phyloP scores from a whole-genome alignment of 2,797 vertebrate genomes.

The Serranus cabrilla region DNA sequence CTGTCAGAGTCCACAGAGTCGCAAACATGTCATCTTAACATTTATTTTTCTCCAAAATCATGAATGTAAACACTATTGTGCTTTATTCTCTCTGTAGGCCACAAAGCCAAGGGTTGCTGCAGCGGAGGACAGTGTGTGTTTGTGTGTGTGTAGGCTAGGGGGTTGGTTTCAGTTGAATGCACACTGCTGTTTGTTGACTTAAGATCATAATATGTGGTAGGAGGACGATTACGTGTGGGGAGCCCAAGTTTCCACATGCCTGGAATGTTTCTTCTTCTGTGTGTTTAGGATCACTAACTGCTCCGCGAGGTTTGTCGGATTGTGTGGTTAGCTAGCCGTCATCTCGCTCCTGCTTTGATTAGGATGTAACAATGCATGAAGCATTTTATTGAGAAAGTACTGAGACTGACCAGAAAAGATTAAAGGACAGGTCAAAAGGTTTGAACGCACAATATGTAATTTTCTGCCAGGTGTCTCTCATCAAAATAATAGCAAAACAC shows the following conservation, averaged over 20 bases:
- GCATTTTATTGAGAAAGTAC: constrained; percentile 50
- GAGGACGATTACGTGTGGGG: constrained; percentile 72
- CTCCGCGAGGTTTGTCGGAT: constrained; percentile 56
- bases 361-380: constrained; percentile 52
- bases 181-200: constrained; percentile 76
- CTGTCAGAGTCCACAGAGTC: constrained; percentile 54
- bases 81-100: constrained; percentile 55
- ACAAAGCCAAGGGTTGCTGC: constrained; percentile 51
- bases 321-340: constrained; percentile 42
- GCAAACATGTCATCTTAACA: constrained; percentile 67
- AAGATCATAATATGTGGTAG: constrained; percentile 78
- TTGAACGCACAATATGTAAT: not conserved
- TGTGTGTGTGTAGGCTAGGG: not conserved
- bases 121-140: constrained; percentile 11
- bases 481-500: too few species aligned
- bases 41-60: constrained; percentile 57
- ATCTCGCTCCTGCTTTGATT: constrained; percentile 47
- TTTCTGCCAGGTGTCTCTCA: too few species aligned
- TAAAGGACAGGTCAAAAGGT: not conserved
- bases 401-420: constrained; percentile 24
- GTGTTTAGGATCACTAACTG: constrained; percentile 60
- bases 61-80: constrained; percentile 56
- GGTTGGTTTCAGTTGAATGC: constrained; percentile 61
- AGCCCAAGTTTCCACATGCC: constrained; percentile 78
- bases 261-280: constrained; percentile 70